A percentile compares a stretch with the other conserved stretches of the same genome.
These are phyloP conservation scores for Melanotaenia trifasciata DNA, from an alignment of 2,797 vertebrate species.

Conservation along the genomic window DNA sequence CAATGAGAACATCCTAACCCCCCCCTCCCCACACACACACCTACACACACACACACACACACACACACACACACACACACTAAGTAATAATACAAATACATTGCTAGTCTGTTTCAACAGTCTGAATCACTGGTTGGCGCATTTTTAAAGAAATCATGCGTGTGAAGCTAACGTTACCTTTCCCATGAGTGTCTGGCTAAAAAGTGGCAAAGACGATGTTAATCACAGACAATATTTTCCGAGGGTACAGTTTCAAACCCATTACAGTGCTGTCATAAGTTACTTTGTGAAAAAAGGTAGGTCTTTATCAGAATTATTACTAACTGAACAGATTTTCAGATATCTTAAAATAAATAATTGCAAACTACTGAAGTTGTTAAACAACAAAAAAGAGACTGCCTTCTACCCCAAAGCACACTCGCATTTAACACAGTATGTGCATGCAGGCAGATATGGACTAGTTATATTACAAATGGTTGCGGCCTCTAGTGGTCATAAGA, in stretches of 20 bases:
- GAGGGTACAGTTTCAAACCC: background rate
- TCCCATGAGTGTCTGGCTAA: background rate
- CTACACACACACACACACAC: too few species aligned
- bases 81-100: background rate
- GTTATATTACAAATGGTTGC: too few species aligned
- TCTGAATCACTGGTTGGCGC: background rate
- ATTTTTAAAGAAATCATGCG: background rate
- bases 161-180: background rate
- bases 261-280: background rate
- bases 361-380: background rate
- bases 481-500: too few species aligned
- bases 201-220: background rate
- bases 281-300: background rate
- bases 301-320: background rate
- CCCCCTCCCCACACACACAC: too few species aligned
- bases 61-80: too few species aligned
- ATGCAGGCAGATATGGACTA: too few species aligned
- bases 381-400: too few species aligned
- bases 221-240: background rate
- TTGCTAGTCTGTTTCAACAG: background rate
- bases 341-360: background rate
- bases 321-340: background rate
- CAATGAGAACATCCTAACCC: constrained; percentile 3
- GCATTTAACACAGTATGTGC: too few species aligned
- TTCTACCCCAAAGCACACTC: too few species aligned